Evolutionary conservation across 1,140 invertebrate genomes (phyloP).

Genomic region (Drosophila arawakana): DNA sequence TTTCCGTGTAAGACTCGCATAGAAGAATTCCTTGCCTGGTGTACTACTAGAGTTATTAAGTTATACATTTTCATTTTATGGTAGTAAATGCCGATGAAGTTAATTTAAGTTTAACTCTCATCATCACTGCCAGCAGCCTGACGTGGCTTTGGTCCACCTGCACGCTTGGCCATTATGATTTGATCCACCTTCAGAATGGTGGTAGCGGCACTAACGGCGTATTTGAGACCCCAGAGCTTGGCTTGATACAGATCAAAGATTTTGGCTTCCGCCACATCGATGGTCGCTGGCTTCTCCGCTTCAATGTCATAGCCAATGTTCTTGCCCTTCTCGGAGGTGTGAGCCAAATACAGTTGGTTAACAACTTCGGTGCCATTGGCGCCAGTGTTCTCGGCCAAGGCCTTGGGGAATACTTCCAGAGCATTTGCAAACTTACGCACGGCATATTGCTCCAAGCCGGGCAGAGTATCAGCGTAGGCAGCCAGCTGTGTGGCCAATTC

Average conservation of each 20-base stretch:
- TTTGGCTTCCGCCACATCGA: constrained; percentile 90
- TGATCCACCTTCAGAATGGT: constrained; percentile 99
- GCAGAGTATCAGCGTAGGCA: constrained; percentile 94
- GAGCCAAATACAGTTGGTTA: constrained; percentile 96
- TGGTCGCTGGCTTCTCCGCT: constrained; percentile 88
- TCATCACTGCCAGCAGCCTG: constrained; percentile 82
- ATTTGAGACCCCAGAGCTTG: constrained; percentile 98
- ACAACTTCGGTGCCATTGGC: constrained; percentile 94
- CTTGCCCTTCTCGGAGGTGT: constrained; percentile 92
- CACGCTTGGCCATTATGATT: constrained; percentile 99
- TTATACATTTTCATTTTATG: constrained; percentile 47
- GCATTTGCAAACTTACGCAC: constrained; percentile 97
- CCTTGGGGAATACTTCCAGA: constrained; percentile 95
- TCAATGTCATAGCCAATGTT: constrained; percentile 96
- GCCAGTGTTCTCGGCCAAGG: constrained; percentile 97
- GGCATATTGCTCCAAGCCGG: constrained; percentile 98
- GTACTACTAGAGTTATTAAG: constrained; percentile 44
- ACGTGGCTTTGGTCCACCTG: constrained; percentile 95
- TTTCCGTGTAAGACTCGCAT: constrained; percentile 58
- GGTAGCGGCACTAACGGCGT: constrained; percentile 95
- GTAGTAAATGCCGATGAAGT: constrained; percentile 3
- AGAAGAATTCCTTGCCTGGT: constrained; percentile 32
- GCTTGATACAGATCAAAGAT: constrained; percentile 94
- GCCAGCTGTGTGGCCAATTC: constrained; percentile 95
- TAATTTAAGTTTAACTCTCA: constrained; percentile 69